phyloP scores from a whole-genome alignment of 2,888 invertebrate species.

The Holacanthella duospinosa region DNA sequence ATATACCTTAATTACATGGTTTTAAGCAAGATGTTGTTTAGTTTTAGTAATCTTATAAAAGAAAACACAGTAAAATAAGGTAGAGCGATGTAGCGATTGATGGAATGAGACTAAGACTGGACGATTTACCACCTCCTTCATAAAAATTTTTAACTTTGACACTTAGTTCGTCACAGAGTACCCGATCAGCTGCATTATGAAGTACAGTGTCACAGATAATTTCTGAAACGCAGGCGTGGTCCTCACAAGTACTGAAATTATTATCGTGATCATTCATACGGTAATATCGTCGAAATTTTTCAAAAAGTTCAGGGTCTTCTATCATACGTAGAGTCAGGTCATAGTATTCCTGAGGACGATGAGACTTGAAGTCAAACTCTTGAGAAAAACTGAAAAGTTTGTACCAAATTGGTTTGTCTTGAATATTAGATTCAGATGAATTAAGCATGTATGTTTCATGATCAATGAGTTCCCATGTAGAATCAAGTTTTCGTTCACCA shows the following conservation, averaged over 20 bases:
- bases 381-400: constrained; percentile 61
- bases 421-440: constrained; percentile 58
- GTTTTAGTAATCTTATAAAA: too few species aligned
- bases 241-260: not conserved
- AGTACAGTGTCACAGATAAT: not conserved
- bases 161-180: not conserved
- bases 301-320: constrained; percentile 46
- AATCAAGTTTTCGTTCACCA: constrained; percentile 40
- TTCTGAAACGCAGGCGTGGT: not conserved
- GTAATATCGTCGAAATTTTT: constrained; percentile 44
- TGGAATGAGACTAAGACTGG: too few species aligned
- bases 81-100: too few species aligned
- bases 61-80: too few species aligned
- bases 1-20: too few species aligned
- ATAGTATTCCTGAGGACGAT: constrained; percentile 54
- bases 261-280: not conserved
- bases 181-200: not conserved
- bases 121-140: too few species aligned
- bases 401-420: constrained; percentile 55
- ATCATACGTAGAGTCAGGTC: constrained; percentile 52
- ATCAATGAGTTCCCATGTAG: constrained; percentile 43
- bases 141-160: too few species aligned
- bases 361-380: constrained; percentile 52
- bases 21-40: too few species aligned
- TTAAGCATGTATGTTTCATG: constrained; percentile 63